Conservation (phyloP, 2,888 invertebrate genomes). For the Orchestes rusci region DNA sequence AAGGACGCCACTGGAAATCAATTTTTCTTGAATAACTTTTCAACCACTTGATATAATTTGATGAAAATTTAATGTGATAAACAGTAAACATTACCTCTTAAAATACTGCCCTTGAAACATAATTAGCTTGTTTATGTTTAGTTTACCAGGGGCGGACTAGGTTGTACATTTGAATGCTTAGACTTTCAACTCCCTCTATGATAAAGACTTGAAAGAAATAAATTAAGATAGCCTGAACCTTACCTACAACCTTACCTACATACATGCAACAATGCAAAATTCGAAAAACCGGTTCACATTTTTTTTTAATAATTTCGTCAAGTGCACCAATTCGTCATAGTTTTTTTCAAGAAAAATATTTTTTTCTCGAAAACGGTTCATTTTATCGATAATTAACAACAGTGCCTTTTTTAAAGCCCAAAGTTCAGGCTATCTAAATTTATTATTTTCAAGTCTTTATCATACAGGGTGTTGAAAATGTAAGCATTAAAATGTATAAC, state of each 20-base stretch:
- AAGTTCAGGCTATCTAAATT: not conserved
- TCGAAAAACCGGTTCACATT: not conserved
- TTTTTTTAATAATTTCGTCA: not conserved
- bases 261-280: not conserved
- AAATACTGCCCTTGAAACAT: not conserved
- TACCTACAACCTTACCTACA: not conserved
- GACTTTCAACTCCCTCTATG: not conserved
- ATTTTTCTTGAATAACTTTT: too few relatives aligned
- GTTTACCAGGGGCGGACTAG: not conserved
- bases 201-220: not conserved
- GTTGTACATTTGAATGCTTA: not conserved
- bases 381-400: not conserved
- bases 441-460: not conserved
- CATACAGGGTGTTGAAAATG: not conserved
- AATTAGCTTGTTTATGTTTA: slow-evolving; percentile 1
- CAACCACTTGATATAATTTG: not conserved
- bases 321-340: not conserved
- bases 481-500: not conserved
- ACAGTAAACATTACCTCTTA: not conserved
- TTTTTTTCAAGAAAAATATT: not conserved
- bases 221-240: not conserved
- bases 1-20: not conserved
- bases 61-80: not conserved
- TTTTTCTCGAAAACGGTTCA: not conserved
- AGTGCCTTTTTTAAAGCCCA: not conserved